A percentile compares a stretch with the other conserved stretches of the same genome.
Evolutionary conservation across 2,888 invertebrate species (phyloP).

Genomic region (Endomychus coccineus): DNA sequence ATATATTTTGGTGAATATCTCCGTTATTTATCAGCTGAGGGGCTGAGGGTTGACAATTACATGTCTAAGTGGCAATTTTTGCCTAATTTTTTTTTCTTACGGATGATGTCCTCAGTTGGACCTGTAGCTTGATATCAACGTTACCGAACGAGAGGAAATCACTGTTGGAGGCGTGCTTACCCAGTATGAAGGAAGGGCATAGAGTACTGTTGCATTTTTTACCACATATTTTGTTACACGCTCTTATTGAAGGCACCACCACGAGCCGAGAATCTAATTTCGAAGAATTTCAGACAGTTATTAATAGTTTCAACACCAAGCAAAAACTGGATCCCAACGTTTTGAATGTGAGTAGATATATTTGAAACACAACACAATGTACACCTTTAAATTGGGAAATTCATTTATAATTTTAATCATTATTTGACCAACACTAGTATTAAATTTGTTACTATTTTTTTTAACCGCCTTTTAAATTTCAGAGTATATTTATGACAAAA

Average conservation of each 20-base stretch:
- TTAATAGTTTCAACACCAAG: constrained; percentile 33
- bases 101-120: constrained; percentile 52
- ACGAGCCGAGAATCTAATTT: constrained; percentile 44
- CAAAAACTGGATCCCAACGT: constrained; percentile 23
- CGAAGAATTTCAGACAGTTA: constrained; percentile 53
- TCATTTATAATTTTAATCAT: too few relatives aligned
- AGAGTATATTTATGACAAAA: too few relatives aligned
- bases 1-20: too few relatives aligned
- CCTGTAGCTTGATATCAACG: constrained; percentile 57
- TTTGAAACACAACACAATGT: too few relatives aligned
- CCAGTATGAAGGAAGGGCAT: constrained; percentile 67
- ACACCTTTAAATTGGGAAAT: too few relatives aligned
- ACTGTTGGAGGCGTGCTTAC: constrained; percentile 61
- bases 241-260: constrained; percentile 48
- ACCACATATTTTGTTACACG: constrained; percentile 64
- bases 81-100: constrained; percentile 15
- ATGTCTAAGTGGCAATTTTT: background rate
- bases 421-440: too few relatives aligned
- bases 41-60: background rate
- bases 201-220: constrained; percentile 65
- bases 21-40: background rate
- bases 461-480: too few relatives aligned
- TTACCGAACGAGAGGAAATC: constrained; percentile 54
- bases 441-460: too few relatives aligned
- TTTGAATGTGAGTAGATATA: constrained; percentile 26